Evolutionary conservation across 2,113 vertebrate genomes (phyloP), one percentile per base, ranked within the genome.

Genomic region (Hippocampus abdominalis): DNA sequence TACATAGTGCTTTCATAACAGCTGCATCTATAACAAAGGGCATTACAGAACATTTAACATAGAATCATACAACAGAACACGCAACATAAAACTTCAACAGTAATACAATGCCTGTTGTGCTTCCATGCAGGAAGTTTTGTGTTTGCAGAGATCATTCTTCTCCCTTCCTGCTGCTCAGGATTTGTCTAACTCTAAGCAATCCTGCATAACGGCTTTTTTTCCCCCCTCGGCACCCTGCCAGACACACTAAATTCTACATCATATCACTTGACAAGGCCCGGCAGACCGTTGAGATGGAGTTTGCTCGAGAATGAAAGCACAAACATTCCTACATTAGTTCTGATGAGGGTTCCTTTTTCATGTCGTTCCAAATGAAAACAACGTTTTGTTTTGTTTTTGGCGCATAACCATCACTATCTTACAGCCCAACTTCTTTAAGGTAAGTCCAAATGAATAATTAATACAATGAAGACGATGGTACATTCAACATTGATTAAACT

Each of bases 161-260:
- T 59, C 59, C 40, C 60, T 69, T 39, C 67, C 49, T 20, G 5
- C 62, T 66, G 49, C 64, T 77, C 51, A 67, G 68, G 65, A 71
- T 77, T 39, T 78, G 71, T 73, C 62, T 56, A 74, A 68, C 69
- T 73, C 62, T 56, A 74, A 68, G 68, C 64, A 76, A 72, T 68
- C 64, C 53, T 70, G 70, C 63, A 78, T 23, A 59, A 70, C 23
- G 59, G 71, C 29, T 70, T 59, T 70, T 20, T 49, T 49, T 20
- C 4, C 15, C 3, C 16, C 12, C 66, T 62, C 56, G 76, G 73
- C 70, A 42, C 32, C 20, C 20, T 56, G 79, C 72, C 80, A 84
- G 68, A 74, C 60, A 62, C 60, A 39, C 32, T 57, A 74, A 36
- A 76, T 53, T 78, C 69, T 63, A 68, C 76, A 82, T 64, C 76